Conservation (phyloP, 2,113 vertebrate species). For the Falco punctatus region DNA sequence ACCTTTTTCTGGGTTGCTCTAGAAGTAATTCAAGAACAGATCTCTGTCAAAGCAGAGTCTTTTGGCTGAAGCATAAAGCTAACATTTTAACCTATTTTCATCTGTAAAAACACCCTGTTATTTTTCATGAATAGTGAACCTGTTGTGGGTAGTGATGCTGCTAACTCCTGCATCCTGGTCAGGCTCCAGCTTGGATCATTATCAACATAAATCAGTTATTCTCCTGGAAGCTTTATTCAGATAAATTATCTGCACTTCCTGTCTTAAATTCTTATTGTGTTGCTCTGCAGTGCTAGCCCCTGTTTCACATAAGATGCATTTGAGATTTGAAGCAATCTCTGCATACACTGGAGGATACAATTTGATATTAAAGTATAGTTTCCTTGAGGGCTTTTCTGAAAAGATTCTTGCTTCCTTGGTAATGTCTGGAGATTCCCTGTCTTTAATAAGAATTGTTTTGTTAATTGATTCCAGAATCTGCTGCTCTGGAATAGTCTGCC, state of each 20-base stretch:
- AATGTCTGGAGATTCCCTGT: conserved; percentile 32
- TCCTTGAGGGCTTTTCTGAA: background rate
- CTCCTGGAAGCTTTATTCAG: conserved; percentile 47
- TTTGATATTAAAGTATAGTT: conserved; percentile 33
- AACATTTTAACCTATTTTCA: background rate
- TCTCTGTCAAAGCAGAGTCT: background rate
- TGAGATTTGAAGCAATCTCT: conserved; percentile 47
- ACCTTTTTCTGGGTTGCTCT: background rate
- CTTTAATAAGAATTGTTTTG: conserved; percentile 50
- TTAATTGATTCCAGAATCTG: conserved; percentile 42
- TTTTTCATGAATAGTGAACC: background rate
- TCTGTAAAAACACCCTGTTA: background rate
- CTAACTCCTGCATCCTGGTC: conserved; percentile 29
- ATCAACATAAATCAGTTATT: conserved; percentile 55
- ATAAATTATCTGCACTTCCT: conserved; percentile 67
- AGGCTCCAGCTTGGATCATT: conserved; percentile 50
- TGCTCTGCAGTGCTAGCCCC: conserved; percentile 37
- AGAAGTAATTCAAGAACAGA: background rate
- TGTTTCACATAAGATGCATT: conserved; percentile 15
- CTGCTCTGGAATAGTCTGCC: background rate
- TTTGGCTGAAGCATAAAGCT: background rate
- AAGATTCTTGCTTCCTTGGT: conserved; percentile 22
- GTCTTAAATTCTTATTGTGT: conserved; percentile 46
- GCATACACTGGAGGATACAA: background rate
- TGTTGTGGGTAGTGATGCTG: background rate